These are phyloP conservation scores for Rotaria socialis DNA, from an alignment of 2,888 invertebrate genomes.

Conservation along the genomic window DNA sequence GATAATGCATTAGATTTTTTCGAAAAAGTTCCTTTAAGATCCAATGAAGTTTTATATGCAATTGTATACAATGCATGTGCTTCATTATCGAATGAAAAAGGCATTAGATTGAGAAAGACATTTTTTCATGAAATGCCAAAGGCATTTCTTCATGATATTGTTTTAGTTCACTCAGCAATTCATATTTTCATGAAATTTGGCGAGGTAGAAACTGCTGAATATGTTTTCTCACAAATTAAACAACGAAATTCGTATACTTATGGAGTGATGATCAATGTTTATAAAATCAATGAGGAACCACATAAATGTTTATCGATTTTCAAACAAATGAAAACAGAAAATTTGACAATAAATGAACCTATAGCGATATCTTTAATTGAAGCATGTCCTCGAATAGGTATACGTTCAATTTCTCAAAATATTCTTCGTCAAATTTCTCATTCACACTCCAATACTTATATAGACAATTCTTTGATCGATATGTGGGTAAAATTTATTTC, in stretches of 20 bases:
- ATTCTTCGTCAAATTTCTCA: background rate
- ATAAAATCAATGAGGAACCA: too few species aligned
- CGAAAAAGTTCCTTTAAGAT: background rate
- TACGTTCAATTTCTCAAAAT: background rate
- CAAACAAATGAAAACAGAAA: background rate
- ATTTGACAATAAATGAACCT: background rate
- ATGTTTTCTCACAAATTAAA: background rate
- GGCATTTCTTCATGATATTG: background rate
- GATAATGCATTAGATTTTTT: background rate
- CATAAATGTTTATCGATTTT: too few species aligned
- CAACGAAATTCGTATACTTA: background rate
- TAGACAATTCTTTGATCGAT: too few species aligned
- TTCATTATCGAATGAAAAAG: background rate
- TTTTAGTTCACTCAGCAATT: background rate
- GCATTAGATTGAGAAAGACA: background rate
- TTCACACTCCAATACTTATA: too few species aligned
- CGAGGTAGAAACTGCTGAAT: background rate
- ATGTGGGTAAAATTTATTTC: background rate
- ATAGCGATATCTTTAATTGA: background rate
- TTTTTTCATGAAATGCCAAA: background rate
- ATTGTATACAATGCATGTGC: background rate
- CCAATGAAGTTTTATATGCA: background rate
- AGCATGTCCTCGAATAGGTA: background rate
- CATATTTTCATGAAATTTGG: background rate
- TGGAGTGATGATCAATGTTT: background rate